A percentile compares a stretch with the other conserved stretches of the same genome.
phyloP scores from a whole-genome alignment of 2,888 invertebrate genomes.

The Pomacea canaliculata region DNA sequence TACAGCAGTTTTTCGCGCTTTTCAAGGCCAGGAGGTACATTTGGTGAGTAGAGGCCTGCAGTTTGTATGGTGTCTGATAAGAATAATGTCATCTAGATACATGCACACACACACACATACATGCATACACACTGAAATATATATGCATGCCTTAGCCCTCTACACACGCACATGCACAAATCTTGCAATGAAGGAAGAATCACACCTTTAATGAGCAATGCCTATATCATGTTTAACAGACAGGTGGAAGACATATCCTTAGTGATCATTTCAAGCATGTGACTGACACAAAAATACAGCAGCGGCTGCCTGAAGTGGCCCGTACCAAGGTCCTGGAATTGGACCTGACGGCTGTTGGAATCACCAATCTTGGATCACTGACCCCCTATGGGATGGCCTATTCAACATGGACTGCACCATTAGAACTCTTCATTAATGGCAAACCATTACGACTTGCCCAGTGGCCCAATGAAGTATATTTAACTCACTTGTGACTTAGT shows the following conservation, averaged over 20 bases:
- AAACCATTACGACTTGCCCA: conserved; percentile 39
- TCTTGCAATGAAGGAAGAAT: too few species aligned
- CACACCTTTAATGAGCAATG: too few species aligned
- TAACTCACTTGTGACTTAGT: too few species aligned
- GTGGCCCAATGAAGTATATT: conserved; percentile 47
- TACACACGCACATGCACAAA: too few species aligned
- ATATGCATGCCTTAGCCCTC: too few species aligned
- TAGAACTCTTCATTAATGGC: conserved; percentile 48
- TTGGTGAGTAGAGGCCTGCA: conserved; percentile 23
- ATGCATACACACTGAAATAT: too few species aligned
- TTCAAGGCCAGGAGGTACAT: conserved; percentile 39
- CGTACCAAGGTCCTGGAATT: conserved; percentile 38
- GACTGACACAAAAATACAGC: conserved; percentile 11
- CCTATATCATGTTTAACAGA: conserved; percentile 8
- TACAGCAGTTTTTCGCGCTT: conserved; percentile 21
- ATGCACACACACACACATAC: too few species aligned
- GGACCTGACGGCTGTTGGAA: conserved; percentile 35
- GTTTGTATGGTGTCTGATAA: too few species aligned
- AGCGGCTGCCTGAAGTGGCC: conserved; percentile 32
- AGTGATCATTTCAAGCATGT: conserved; percentile 24
- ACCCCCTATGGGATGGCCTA: conserved; percentile 35
- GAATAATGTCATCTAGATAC: too few species aligned
- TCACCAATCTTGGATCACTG: conserved; percentile 40
- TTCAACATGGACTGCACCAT: conserved; percentile 27
- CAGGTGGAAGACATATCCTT: conserved; percentile 23